Base-by-base conservation (phyloP, 2,888 invertebrate species). In the Fragum whitleyi region DNA sequence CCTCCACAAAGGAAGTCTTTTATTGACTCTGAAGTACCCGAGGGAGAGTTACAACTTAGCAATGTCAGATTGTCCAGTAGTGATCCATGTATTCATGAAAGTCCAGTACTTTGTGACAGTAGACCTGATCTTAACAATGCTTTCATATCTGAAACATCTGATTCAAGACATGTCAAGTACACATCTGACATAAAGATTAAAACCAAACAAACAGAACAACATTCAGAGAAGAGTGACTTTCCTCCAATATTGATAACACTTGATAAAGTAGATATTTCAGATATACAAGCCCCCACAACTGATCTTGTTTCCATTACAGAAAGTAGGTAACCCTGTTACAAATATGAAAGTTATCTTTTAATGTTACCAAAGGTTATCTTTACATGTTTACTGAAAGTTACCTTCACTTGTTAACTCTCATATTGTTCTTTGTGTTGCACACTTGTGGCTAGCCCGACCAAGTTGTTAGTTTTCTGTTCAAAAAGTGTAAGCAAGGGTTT, bases 51-150 rank as follows among this genome's bases (percentile, higher is more conserved):
- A 1, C 61, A 61, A 2, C 61, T 32, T 29, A 32, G 32, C 5
- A 61, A 61, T 14, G 29, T 39, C 0, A 65, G 65, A 26, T 36
- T 65, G n/a, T 65, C 65, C 0, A 65, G 36, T 23, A 65, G 65
- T 65, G 65, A 65, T 6, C 65, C 65, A 9, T 65, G 39, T 65
- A 23, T 65, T 42, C 42, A 21, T 65, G 42, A 7, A 7, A 16
- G 7, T 26, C 65, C 39, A 26, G 9, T 6, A 39, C 39, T 59
- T 21, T 71, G 32, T 28, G 82, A 83, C 21, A 85, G 79, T 53
- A 85, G 73, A 53, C 76, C 81, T 11, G 61, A 65, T 57, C 59
- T 81, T 5, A 81, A 83, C 55, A 77, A 77, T 57, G 85, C 85
- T 5, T 82, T 85, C 71, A 75, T 73, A 75, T 68, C n/a, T 53